phyloP scores from a whole-genome alignment of 2,113 vertebrate genomes.

The Thymallus thymallus region DNA sequence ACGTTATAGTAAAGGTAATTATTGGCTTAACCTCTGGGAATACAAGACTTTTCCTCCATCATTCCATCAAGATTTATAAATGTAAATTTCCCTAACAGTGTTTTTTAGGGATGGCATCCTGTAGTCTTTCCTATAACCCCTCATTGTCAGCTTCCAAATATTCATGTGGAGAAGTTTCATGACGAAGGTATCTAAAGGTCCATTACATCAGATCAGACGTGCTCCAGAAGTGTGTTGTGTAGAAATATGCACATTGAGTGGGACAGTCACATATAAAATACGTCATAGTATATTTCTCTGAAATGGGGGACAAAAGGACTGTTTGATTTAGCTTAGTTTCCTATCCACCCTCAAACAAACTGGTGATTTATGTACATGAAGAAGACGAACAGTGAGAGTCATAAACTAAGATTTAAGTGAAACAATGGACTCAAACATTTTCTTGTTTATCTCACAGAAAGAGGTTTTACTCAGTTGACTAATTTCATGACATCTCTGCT shows the following conservation, averaged over 20 bases:
- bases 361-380: conserved; percentile 1
- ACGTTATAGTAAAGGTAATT: conserved; percentile 32
- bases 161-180: neutral
- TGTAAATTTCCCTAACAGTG: too few relatives aligned
- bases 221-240: conserved; percentile 11
- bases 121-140: neutral
- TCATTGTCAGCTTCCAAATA: conserved; percentile 1
- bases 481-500: neutral
- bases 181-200: conserved; percentile 11
- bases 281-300: conserved; percentile 14
- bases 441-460: neutral
- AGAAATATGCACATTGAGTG: conserved; percentile 23
- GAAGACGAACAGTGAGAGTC: neutral
- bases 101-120: neutral
- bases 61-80: neutral
- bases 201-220: conserved; percentile 3
- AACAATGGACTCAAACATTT: neutral
- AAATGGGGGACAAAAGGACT: conserved; percentile 12
- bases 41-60: neutral
- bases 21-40: conserved; percentile 23
- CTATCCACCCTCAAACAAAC: conserved; percentile 11
- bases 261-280: conserved; percentile 30
- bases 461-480: neutral
- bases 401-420: too few relatives aligned
- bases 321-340: conserved; percentile 1